Percentiles rank a stretch among this genome's conserved stretches.
phyloP scores from a whole-genome alignment of 2,888 invertebrate species.

The Elmis aenea region DNA sequence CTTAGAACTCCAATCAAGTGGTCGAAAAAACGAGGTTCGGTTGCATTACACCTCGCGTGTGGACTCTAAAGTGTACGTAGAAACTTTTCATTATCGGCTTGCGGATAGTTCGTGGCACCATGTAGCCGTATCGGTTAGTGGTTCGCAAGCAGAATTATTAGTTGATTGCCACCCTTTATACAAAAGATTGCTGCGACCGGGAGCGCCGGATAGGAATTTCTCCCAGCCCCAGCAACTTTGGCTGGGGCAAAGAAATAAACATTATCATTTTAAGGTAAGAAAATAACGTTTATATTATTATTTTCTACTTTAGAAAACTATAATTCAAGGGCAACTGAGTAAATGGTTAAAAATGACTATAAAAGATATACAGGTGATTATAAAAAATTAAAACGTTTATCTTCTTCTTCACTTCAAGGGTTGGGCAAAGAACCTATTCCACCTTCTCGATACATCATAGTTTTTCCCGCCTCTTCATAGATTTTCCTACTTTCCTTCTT shows the following conservation, averaged over 20 bases:
- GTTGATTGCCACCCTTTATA: constrained; percentile 85
- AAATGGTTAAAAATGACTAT: no score
- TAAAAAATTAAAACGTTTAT: no score
- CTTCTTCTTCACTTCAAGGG: no score
- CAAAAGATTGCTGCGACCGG: constrained; percentile 68
- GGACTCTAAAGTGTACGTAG: constrained; percentile 64
- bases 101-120: constrained; percentile 87
- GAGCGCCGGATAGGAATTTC: constrained; percentile 70
- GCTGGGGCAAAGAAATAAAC: constrained; percentile 84
- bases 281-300: no score
- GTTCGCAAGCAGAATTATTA: constrained; percentile 75
- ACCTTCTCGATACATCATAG: no score
- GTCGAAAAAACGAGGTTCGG: constrained; percentile 79
- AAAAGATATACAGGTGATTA: no score
- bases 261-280: constrained; percentile 82
- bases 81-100: constrained; percentile 82
- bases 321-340: no score
- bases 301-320: no score
- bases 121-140: constrained; percentile 78
- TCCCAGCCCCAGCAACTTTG: constrained; percentile 71
- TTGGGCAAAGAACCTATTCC: no score
- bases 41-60: constrained; percentile 73
- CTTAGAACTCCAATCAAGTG: constrained; percentile 88
- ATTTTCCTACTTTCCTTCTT: no score
- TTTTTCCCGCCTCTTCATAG: no score